A percentile compares a stretch with the other conserved stretches of the same genome.
Evolutionary conservation across 1,140 invertebrate species (phyloP).

Genomic region (Zophobas atratus): DNA sequence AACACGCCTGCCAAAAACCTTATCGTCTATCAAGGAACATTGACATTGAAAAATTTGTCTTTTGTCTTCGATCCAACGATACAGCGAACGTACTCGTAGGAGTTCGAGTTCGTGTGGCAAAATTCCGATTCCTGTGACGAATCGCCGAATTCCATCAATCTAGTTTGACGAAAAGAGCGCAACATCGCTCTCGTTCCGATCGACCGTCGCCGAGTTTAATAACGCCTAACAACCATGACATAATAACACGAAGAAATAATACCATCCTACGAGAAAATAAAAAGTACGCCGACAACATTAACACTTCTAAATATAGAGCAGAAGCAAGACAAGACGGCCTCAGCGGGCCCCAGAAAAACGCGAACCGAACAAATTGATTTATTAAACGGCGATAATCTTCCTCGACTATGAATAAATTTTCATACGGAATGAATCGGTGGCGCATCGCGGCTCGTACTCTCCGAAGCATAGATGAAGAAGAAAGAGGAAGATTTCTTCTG

Average conservation of each 20-base stretch:
- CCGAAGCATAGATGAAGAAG: background rate
- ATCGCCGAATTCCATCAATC: conserved; percentile 13
- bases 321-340: too few relatives aligned
- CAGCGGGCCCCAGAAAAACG: background rate
- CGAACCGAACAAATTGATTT: conserved; percentile 18
- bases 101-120: too few relatives aligned
- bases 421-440: conserved; percentile 25
- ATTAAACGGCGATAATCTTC: conserved; percentile 24
- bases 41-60: too few relatives aligned
- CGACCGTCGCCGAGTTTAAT: background rate
- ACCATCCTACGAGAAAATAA: conserved; percentile 16
- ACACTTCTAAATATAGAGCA: conserved; percentile 42
- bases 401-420: conserved; percentile 33
- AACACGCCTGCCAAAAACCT: too few relatives aligned
- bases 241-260: conserved; percentile 43
- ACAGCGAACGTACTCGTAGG: too few relatives aligned
- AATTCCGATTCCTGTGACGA: background rate
- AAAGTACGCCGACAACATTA: conserved; percentile 19
- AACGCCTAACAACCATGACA: conserved; percentile 33
- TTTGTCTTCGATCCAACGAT: too few relatives aligned
- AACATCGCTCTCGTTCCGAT: conserved; percentile 13
- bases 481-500: background rate
- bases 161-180: background rate
- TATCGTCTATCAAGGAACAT: too few relatives aligned
- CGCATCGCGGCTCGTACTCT: background rate